Conservation (phyloP, 1,140 invertebrate genomes). For the Brachionus plicatilis region DNA sequence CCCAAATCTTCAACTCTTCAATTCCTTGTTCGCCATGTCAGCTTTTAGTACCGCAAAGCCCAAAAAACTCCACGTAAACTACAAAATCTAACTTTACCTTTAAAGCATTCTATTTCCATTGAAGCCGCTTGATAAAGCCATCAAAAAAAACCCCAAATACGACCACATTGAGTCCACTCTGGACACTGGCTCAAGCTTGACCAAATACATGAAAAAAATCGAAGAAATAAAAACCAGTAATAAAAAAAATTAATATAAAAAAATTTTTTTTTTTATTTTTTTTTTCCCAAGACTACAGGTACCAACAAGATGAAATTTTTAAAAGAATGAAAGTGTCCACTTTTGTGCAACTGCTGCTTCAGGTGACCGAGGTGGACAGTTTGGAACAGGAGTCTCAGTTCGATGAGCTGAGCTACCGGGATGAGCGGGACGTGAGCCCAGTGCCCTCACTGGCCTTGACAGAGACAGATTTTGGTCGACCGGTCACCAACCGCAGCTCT, state of each 20-base stretch:
- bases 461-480: neutral
- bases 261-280: neutral
- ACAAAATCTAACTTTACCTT: neutral
- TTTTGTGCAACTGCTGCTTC: constrained; percentile 55
- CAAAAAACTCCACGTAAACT: constrained; percentile 12
- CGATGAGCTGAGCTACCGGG: neutral
- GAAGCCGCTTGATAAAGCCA: constrained; percentile 45
- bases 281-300: neutral
- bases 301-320: constrained; percentile 57
- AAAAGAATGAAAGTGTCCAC: constrained; percentile 58
- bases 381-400: neutral
- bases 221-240: constrained; percentile 53
- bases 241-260: neutral
- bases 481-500: neutral
- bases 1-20: neutral
- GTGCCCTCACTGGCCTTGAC: neutral
- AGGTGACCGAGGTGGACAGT: constrained; percentile 37
- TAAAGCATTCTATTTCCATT: neutral
- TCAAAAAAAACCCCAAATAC: constrained; percentile 55
- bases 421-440: neutral
- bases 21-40: constrained; percentile 7
- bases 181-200: constrained; percentile 53
- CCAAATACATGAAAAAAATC: constrained; percentile 51
- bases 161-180: constrained; percentile 51
- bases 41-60: constrained; percentile 39